Base-by-base conservation (phyloP, 2,113 vertebrate genomes). In the Neomonachus schauinslandi region DNA sequence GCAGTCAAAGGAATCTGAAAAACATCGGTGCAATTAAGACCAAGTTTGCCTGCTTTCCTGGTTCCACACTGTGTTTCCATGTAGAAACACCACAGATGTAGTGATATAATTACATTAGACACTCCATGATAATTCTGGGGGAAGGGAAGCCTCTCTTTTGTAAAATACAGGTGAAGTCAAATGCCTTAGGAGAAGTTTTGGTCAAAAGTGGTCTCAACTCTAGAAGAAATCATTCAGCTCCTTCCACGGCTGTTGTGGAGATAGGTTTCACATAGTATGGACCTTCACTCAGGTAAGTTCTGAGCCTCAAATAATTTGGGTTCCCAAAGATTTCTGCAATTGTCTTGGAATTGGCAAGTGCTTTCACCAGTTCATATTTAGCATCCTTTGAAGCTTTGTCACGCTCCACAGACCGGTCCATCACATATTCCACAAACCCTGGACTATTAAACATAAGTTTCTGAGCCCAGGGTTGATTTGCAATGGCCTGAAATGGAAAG, bases 341-440 rank as follows among this genome's bases (percentile, higher is more conserved):
- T 19, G 99, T 99, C 31, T 99, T 99, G 0, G 99, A 99, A 97
- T 98, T 98, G 88, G 99, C 99, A 12, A 99, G 99, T 3, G 99
- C 98, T 95, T 99, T 99, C 42, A 99, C 99, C 89, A 99, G 99
- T 98, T 99, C 99, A 0, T 99, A 99, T 96, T 99, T 99, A 67
- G 99, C 99, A 91, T 99, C 99, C 97, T 99, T 99, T 0, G 99
- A 99, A 95, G 99, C 98, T 98, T 99, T 99, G 76, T 99, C 99
- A 53, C 98, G 99, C 74, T 99, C 99, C 46, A 99, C 99, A 0
- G 99, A 99, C 57, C 99, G 99, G 98, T 99, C 99, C 95, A 99
- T 98, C 6, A 99, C 33, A 81, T 99, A 99, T 97, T 99, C 99
- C 98, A 99, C 98, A 93, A 99, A 99, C 21, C 99, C 99, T 0